Percentiles rank a stretch among this genome's conserved stretches.
Evolutionary conservation across 2,888 invertebrate species (phyloP).

Genomic region (Hydrotaea diabolus): DNA sequence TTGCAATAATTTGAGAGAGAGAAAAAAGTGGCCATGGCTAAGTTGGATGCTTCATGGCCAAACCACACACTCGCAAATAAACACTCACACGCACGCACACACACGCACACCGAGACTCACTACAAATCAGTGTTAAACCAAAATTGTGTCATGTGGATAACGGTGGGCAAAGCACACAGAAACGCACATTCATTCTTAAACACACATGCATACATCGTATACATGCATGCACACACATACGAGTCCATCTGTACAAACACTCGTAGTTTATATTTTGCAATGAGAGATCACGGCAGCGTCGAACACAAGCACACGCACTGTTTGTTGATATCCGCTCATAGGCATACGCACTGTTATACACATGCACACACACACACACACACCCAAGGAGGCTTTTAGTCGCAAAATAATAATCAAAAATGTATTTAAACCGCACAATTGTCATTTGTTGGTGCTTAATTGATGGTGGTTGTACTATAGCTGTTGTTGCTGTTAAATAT

Average conservation of each 20-base stretch:
- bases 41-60: slow-evolving; percentile 32
- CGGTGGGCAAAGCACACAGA: neutral
- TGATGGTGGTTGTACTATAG: neutral
- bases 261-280: slow-evolving; percentile 5
- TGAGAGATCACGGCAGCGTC: slow-evolving; percentile 1
- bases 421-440: slow-evolving; percentile 30
- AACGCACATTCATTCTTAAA: neutral
- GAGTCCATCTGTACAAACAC: neutral
- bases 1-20: neutral
- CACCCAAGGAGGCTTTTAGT: neutral
- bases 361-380: neutral
- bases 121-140: slow-evolving; percentile 34
- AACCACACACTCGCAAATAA: slow-evolving; percentile 10
- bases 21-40: slow-evolving; percentile 29
- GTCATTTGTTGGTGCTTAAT: slow-evolving; percentile 28
- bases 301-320: slow-evolving; percentile 1
- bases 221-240: neutral
- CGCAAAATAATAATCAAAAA: slow-evolving; percentile 16
- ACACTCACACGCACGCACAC: too few species aligned
- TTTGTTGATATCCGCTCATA: neutral
- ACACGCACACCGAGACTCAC: neutral
- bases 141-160: slow-evolving; percentile 35
- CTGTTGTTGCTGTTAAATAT: slow-evolving; percentile 7
- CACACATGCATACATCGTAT: neutral
- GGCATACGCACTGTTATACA: neutral